Base-by-base conservation (phyloP, 2,113 vertebrate species). In the Hippoglossus stenolepis region DNA sequence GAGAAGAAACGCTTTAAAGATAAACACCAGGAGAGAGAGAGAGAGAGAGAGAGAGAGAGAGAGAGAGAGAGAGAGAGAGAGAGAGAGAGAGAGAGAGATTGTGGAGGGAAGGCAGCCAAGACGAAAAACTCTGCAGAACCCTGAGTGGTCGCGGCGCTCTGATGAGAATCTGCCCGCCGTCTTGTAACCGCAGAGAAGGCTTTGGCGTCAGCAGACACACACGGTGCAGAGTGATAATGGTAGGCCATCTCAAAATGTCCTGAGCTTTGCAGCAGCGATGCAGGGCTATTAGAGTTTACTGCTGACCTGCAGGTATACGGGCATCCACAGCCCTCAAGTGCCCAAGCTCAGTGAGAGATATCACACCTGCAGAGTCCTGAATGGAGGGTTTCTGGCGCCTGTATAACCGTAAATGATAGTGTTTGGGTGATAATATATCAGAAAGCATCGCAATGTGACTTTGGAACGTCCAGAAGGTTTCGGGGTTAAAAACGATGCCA, bases 301-400 rank as follows among this genome's bases (percentile, higher is more conserved):
- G 84, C 82, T 81, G 87, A 89, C 75, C 80, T 85, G 78, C 65
- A 70, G 76, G 69, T 85, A 31, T 6, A 65, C 60, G 6, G 71
- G 65, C 75, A 62, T 76, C 56, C 51, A 72, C 66, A 71, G 74
- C 78, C 28, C 51, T 85, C 79, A 73, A 20, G 5, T 43, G 23
- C 64, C 66, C 54, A 65, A 70, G 45, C 69, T 31, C 17, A 56
- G 51, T 40, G 60, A 53, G 80, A 78, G 38, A 31, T 72, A 28
- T 72, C 35, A 47, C 24, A 43, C 75, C 54, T 31, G 21, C 68
- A 8, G 53, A 38, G 31, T 21, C 23, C 73, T 38, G 49, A 70
- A 57, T 45, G n/a, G 40, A 69, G 23, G 1, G n/a, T 18, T 56
- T 60, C 6, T 43, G 45, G 65, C 35, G 43, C 3, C 23, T 56